These are phyloP conservation scores for Branchellion lobata DNA, from an alignment of 2,888 invertebrate species.

Conservation along the genomic window DNA sequence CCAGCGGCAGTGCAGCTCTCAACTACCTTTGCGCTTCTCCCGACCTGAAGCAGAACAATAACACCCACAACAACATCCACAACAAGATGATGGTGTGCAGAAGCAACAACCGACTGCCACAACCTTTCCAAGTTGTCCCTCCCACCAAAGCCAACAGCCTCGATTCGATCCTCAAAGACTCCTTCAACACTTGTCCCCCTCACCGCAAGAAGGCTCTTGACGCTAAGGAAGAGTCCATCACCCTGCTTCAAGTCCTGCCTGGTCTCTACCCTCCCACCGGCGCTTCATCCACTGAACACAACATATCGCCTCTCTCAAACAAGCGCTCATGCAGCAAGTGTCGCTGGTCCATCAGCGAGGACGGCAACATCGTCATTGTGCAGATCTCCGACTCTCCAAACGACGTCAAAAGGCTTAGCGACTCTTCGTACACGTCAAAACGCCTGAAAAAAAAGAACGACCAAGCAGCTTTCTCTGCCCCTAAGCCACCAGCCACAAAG, in stretches of 20 bases:
- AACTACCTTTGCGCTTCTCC: neutral
- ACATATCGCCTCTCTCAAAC: neutral
- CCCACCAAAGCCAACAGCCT: constrained; percentile 33
- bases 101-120: neutral
- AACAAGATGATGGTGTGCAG: neutral
- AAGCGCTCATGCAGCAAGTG: constrained; percentile 7
- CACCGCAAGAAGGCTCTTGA: constrained; percentile 8
- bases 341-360: constrained; percentile 46
- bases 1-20: neutral
- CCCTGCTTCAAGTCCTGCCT: constrained; percentile 44
- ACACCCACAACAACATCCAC: neutral
- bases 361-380: constrained; percentile 46
- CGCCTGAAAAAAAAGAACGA: neutral
- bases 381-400: constrained; percentile 39
- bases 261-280: neutral
- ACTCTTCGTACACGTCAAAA: neutral
- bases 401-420: neutral
- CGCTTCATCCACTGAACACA: neutral
- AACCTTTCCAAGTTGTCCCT: neutral
- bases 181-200: neutral
- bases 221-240: constrained; percentile 37
- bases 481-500: neutral
- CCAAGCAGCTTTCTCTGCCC: neutral
- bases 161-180: constrained; percentile 26
- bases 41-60: neutral